Percentiles rank a stretch among this genome's conserved stretches.
Conservation (phyloP, 2,797 vertebrate genomes). For the Schizopygopsis malacanthus region DNA sequence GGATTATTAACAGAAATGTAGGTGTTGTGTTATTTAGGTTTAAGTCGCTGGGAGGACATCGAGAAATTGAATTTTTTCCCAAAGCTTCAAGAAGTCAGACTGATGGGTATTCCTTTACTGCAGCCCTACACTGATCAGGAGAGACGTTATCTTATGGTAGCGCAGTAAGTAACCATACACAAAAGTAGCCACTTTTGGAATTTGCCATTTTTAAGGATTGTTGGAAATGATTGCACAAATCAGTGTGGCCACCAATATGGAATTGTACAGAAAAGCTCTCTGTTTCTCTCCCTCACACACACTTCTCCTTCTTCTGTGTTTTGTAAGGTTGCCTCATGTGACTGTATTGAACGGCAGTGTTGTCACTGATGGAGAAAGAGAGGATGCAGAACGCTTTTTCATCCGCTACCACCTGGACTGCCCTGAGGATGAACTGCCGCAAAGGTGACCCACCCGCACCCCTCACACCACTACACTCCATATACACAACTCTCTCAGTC, state of each 20-base stretch:
- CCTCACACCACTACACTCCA: slow-evolving; percentile 10
- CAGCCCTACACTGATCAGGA: slow-evolving; percentile 90
- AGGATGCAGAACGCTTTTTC: slow-evolving; percentile 97
- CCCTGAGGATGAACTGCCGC: slow-evolving; percentile 85
- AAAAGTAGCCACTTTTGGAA: background rate
- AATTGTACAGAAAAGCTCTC: background rate
- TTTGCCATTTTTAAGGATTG: background rate
- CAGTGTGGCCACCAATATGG: background rate
- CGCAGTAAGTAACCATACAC: slow-evolving; percentile 74
- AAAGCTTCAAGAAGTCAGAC: slow-evolving; percentile 91
- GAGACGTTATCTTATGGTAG: slow-evolving; percentile 89
- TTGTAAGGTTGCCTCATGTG: slow-evolving; percentile 88
- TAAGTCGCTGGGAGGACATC: slow-evolving; percentile 92
- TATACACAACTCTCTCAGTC: background rate
- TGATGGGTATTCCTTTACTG: slow-evolving; percentile 91
- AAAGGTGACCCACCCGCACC: slow-evolving; percentile 79
- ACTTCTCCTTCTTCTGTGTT: slow-evolving; percentile 2
- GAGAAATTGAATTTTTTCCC: slow-evolving; percentile 93
- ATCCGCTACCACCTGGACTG: slow-evolving; percentile 90
- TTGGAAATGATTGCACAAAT: background rate
- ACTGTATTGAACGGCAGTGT: slow-evolving; percentile 89
- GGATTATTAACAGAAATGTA: background rate
- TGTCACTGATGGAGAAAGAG: slow-evolving; percentile 87
- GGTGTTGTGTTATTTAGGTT: slow-evolving; percentile 76
- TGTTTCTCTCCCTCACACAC: background rate